These are phyloP conservation scores for Xestia rhomboidea DNA, from an alignment of 2,888 invertebrate species.

Conservation along the genomic window DNA sequence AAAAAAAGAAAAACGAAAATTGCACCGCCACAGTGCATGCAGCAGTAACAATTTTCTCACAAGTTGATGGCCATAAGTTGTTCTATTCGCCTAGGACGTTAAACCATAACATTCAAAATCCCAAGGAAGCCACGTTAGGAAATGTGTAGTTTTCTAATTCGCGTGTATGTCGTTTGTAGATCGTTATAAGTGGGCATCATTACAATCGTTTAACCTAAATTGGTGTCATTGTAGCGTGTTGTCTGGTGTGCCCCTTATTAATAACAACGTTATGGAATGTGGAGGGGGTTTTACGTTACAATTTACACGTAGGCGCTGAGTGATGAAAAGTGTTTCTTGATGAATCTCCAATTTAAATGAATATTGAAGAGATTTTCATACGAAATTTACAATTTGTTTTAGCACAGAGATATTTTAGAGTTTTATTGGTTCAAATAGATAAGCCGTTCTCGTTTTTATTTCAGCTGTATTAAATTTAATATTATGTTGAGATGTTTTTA, in stretches of 20 bases:
- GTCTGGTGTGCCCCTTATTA: constrained; percentile 57
- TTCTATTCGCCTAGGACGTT: background rate
- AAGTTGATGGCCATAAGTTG: background rate
- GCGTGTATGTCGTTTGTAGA: constrained; percentile 13
- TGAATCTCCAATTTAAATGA: too few species aligned
- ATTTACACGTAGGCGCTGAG: background rate
- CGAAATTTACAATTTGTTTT: too few species aligned
- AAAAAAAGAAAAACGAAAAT: too few species aligned
- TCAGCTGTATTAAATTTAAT: too few species aligned
- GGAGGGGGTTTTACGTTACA: constrained; percentile 36
- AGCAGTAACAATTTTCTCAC: background rate
- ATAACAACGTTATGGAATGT: constrained; percentile 47
- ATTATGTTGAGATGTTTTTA: too few species aligned
- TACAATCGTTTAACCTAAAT: constrained; percentile 72
- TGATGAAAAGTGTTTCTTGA: too few species aligned
- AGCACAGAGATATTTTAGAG: too few species aligned
- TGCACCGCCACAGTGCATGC: background rate
- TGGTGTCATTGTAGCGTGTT: constrained; percentile 68
- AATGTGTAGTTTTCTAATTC: constrained; percentile 64
- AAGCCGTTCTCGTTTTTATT: too few species aligned
- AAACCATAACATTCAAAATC: constrained; percentile 5
- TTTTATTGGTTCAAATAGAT: too few species aligned
- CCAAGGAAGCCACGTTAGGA: constrained; percentile 44
- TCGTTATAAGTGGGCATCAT: constrained; percentile 53
- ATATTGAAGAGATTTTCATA: too few species aligned